These are phyloP conservation scores for Macroramphosus scolopax DNA, from an alignment of 2,797 vertebrate species.

Conservation along the genomic window DNA sequence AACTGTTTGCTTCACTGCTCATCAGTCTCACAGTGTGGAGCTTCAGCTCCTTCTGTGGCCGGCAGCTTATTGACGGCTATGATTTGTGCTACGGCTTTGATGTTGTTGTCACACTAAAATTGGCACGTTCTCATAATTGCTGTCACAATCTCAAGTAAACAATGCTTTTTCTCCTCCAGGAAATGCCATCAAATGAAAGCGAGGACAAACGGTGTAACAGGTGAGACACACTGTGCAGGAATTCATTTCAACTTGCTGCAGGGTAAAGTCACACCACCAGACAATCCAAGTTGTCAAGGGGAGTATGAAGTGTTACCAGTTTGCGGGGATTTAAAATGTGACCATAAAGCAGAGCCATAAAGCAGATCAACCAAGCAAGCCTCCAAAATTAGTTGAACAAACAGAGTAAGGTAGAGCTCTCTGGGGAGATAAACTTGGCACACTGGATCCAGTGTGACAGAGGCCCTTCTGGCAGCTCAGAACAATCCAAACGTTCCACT, in stretches of 20 bases:
- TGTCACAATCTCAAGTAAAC: conserved; percentile 19
- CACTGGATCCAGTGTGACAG: conserved; percentile 65
- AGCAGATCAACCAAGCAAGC: conserved; percentile 58
- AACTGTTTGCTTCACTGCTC: conserved; percentile 77
- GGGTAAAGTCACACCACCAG: no score
- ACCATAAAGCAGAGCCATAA: conserved; percentile 55
- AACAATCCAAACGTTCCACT: conserved; percentile 73
- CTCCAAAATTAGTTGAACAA: conserved; percentile 73
- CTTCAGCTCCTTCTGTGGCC: conserved; percentile 30
- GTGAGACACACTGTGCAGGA: conserved; percentile 54
- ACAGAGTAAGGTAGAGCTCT: conserved; percentile 67
- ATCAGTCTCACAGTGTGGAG: conserved; percentile 45
- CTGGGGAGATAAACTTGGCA: conserved; percentile 60
- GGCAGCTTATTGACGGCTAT: conserved; percentile 20
- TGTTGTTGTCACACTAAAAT: conserved; percentile 5
- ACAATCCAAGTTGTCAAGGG: conserved; percentile 8
- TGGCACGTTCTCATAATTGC: no score
- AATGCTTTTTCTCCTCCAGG: conserved; percentile 53
- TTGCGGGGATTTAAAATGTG: conserved; percentile 47
- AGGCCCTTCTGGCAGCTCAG: conserved; percentile 58
- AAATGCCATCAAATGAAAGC: conserved; percentile 54
- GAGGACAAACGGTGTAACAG: conserved; percentile 47
- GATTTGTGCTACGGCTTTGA: conserved; percentile 21
- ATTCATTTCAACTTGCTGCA: no score
- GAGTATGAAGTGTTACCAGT: conserved; percentile 36